Evolutionary conservation across 1,140 invertebrate genomes (phyloP).

Genomic region (Mamestra configurata): DNA sequence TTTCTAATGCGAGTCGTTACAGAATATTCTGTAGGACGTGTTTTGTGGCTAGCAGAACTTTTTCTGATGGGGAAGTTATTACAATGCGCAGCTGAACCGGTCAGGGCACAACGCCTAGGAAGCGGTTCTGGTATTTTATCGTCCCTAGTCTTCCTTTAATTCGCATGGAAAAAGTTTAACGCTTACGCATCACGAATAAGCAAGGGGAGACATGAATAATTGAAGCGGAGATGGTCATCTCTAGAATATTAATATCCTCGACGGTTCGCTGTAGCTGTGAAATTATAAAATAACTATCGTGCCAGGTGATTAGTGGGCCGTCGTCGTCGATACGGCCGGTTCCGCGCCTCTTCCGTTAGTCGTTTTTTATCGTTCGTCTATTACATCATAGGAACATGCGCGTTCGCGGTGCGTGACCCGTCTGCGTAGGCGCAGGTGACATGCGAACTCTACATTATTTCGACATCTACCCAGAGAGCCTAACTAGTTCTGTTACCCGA

Average conservation of each 20-base stretch:
- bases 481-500: constrained; percentile 82
- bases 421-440: constrained; percentile 83
- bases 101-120: constrained; percentile 66
- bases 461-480: constrained; percentile 64
- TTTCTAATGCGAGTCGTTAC: constrained; percentile 54
- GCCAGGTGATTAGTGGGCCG: constrained; percentile 68
- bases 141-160: constrained; percentile 61
- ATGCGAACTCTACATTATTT: constrained; percentile 77
- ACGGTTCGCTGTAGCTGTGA: constrained; percentile 50
- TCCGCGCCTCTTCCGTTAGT: constrained; percentile 76
- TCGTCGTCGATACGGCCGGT: constrained; percentile 66
- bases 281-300: constrained; percentile 59
- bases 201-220: constrained; percentile 63
- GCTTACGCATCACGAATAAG: constrained; percentile 58
- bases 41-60: constrained; percentile 59
- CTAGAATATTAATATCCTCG: constrained; percentile 59
- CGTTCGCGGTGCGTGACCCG: constrained; percentile 69
- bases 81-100: constrained; percentile 69
- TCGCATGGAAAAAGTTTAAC: constrained; percentile 66
- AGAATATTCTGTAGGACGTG: constrained; percentile 58
- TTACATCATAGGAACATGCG: constrained; percentile 79
- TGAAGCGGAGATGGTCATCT: constrained; percentile 57
- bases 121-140: constrained; percentile 68
- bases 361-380: constrained; percentile 73
- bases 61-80: constrained; percentile 71